phyloP scores from a whole-genome alignment of 2,113 vertebrate genomes.

The Galemys pyrenaicus region DNA sequence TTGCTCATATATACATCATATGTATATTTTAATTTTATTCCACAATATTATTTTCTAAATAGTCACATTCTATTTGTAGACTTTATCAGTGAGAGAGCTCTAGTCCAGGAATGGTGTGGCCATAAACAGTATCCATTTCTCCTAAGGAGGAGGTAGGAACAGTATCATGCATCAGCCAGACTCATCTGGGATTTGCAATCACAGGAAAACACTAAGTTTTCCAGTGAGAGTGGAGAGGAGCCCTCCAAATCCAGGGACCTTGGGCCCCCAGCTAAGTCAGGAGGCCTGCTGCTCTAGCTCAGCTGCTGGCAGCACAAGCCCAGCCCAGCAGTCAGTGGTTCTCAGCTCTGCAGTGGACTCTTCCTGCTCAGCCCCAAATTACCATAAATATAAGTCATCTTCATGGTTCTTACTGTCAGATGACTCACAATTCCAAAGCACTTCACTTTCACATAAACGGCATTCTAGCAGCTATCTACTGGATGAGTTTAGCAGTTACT shows the following conservation, averaged over 20 bases:
- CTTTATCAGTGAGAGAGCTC: neutral
- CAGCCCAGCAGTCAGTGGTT: neutral
- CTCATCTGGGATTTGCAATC: neutral
- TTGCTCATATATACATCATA: neutral
- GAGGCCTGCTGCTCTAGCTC: neutral
- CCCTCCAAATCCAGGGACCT: neutral
- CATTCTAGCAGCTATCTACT: neutral
- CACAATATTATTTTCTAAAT: slow-evolving; percentile 27
- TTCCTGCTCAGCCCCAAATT: neutral
- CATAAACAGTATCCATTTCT: neutral
- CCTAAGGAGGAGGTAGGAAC: neutral
- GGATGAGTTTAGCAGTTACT: neutral
- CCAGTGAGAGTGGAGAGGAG: neutral
- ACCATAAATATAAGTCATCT: neutral
- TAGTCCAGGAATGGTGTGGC: neutral
- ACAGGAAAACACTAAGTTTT: neutral
- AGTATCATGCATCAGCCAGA: neutral
- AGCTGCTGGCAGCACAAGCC: neutral
- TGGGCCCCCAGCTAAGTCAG: neutral
- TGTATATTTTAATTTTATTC: neutral
- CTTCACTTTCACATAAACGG: neutral
- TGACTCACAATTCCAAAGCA: neutral
- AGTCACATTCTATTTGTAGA: neutral
- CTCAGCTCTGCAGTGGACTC: neutral
- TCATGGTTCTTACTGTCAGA: neutral